Evolutionary conservation across 2,888 invertebrate genomes (phyloP).

Genomic region (Stenoptilia bipunctidactyla): DNA sequence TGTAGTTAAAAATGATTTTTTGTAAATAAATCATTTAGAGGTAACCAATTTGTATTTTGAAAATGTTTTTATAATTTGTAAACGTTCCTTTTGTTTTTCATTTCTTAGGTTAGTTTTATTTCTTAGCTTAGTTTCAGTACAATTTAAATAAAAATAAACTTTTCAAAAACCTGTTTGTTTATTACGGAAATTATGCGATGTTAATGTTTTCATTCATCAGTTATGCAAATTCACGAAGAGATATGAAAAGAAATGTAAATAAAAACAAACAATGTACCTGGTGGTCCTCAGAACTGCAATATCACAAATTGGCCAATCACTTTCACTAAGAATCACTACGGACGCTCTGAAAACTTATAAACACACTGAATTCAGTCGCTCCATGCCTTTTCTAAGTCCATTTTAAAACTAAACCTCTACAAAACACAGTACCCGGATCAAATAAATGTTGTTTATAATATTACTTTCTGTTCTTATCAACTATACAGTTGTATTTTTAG

Average conservation of each 20-base stretch:
- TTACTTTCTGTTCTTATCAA: background rate
- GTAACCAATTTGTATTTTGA: too few relatives aligned
- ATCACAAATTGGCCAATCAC: conserved; percentile 34
- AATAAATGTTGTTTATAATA: background rate
- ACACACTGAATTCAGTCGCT: conserved; percentile 63
- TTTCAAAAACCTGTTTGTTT: too few relatives aligned
- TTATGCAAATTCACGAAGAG: too few relatives aligned
- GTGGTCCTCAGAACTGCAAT: conserved; percentile 53
- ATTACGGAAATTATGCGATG: too few relatives aligned
- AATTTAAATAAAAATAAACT: too few relatives aligned
- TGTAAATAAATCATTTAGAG: too few relatives aligned
- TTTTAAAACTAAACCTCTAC: conserved; percentile 23
- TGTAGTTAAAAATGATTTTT: too few relatives aligned
- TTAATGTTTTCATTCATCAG: too few relatives aligned
- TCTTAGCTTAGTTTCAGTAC: too few relatives aligned
- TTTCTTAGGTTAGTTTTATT: too few relatives aligned
- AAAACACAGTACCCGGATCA: conserved; percentile 1
- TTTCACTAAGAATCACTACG: conserved; percentile 63
- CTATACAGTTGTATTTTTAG: background rate
- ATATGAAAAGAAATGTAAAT: background rate
- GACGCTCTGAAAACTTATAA: conserved; percentile 45
- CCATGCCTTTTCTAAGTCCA: conserved; percentile 60
- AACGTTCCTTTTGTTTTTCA: too few relatives aligned
- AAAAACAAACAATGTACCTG: conserved; percentile 1
- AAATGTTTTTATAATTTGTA: too few relatives aligned